Percentiles rank a stretch among this genome's conserved stretches.
These are phyloP conservation scores for Orbicella faveolata DNA, from an alignment of 64 coral and sea anemone species.

Conservation along the genomic window DNA sequence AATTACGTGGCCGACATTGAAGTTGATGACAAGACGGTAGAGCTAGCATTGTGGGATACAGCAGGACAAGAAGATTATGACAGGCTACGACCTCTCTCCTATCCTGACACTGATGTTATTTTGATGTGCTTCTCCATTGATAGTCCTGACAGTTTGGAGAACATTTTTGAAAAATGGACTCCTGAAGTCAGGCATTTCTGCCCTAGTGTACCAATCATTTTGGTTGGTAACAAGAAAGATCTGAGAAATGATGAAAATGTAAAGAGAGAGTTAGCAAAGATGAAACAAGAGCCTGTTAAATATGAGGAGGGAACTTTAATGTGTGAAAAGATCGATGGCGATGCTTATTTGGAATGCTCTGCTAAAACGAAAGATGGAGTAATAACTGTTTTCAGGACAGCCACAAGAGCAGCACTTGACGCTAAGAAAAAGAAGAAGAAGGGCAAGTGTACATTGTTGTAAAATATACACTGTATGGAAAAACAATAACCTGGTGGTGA, in stretches of 20 bases:
- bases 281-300: conserved; percentile 98
- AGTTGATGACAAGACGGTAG: conserved; percentile 90
- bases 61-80: conserved; percentile 96
- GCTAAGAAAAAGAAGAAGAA: conserved; percentile 54
- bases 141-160: conserved; percentile 91
- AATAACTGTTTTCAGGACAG: conserved; percentile 82
- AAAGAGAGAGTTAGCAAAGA: conserved; percentile 93
- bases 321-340: conserved; percentile 82
- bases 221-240: conserved; percentile 99
- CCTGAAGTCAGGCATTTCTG: conserved; percentile 98
- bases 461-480: neutral
- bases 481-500: neutral
- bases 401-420: conserved; percentile 77
- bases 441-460: neutral
- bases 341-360: conserved; percentile 92
- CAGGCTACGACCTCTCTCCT: conserved; percentile 87
- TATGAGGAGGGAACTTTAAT: conserved; percentile 62
- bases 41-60: conserved; percentile 98
- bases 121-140: conserved; percentile 98
- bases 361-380: conserved; percentile 98
- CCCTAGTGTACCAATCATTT: conserved; percentile 96
- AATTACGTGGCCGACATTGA: conserved; percentile 99
- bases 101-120: conserved; percentile 94
- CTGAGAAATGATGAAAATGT: conserved; percentile 90
- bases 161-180: conserved; percentile 96